Evolutionary conservation across 1,140 invertebrate species (phyloP).

Genomic region (Cydia splendana): DNA sequence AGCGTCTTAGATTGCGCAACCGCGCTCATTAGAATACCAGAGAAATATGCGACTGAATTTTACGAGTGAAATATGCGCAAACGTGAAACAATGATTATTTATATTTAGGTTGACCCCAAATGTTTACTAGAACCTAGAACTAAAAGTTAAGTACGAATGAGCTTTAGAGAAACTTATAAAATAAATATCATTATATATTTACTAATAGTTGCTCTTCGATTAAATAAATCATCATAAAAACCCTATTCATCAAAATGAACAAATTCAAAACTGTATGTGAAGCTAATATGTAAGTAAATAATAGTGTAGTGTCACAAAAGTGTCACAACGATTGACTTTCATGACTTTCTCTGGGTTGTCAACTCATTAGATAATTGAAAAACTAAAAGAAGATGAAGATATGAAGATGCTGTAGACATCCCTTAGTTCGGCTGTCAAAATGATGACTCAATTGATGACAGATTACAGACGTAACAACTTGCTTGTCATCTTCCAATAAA

Average conservation of each 20-base stretch:
- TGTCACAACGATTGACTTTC: not conserved
- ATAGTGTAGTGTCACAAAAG: too few relatives aligned
- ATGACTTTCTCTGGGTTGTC: not conserved
- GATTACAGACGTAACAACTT: slow-evolving; percentile 3
- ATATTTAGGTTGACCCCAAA: too few relatives aligned
- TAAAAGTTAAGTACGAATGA: too few relatives aligned
- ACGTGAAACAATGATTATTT: too few relatives aligned
- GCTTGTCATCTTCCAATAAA: slow-evolving; percentile 18
- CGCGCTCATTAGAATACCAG: not conserved
- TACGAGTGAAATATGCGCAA: not conserved
- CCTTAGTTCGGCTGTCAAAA: not conserved
- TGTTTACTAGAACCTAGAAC: too few relatives aligned
- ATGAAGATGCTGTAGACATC: not conserved
- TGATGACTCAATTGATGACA: slow-evolving; percentile 17
- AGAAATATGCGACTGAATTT: slow-evolving; percentile 4
- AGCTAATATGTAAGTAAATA: too few relatives aligned
- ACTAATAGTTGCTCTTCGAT: too few relatives aligned
- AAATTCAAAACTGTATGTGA: too few relatives aligned
- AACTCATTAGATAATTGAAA: not conserved
- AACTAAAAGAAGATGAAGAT: not conserved
- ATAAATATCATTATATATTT: too few relatives aligned
- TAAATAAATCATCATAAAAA: too few relatives aligned
- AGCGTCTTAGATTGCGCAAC: not conserved
- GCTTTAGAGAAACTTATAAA: too few relatives aligned
- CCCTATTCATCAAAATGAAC: too few relatives aligned